These are phyloP conservation scores for Barnardius zonarius DNA, from an alignment of 2,113 vertebrate genomes.

Conservation along the genomic window DNA sequence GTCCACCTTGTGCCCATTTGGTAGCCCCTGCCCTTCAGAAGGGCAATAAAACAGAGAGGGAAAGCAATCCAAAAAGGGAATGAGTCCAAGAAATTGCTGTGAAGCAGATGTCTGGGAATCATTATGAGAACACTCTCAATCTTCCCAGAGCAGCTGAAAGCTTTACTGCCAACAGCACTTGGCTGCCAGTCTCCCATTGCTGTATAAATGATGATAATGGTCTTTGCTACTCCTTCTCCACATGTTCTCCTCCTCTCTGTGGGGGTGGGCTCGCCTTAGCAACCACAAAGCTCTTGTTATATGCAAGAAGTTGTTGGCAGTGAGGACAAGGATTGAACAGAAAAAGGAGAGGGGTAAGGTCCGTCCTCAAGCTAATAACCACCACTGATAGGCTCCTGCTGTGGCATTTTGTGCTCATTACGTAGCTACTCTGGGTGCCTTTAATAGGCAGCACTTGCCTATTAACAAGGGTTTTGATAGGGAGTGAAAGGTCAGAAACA, in stretches of 20 bases:
- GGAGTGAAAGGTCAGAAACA: not conserved
- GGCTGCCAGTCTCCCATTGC: constrained; percentile 52
- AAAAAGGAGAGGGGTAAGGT: not conserved
- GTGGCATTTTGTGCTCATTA: not conserved
- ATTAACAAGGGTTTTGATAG: not conserved
- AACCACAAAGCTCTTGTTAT: not conserved
- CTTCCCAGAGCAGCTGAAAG: constrained; percentile 57
- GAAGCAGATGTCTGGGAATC: constrained; percentile 55
- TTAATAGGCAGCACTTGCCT: not conserved
- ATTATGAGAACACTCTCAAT: constrained; percentile 38
- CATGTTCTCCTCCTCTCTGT: not conserved
- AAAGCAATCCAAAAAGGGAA: not conserved
- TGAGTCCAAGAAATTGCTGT: not conserved
- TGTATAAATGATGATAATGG: constrained; percentile 51
- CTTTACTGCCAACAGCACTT: constrained; percentile 57
- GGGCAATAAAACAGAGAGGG: not conserved
- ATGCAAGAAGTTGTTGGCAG: not conserved
- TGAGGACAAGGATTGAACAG: not conserved
- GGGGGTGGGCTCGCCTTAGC: constrained; percentile 5
- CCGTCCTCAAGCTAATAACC: not conserved
- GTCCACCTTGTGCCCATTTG: not conserved
- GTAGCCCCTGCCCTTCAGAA: not conserved
- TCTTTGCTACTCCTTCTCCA: constrained; percentile 53
- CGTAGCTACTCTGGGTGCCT: not conserved
- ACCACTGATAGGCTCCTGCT: not conserved